Evolutionary conservation across 2,113 vertebrate species (phyloP), one percentile per base, ranked within the genome.

Genomic region (Panthera leo): DNA sequence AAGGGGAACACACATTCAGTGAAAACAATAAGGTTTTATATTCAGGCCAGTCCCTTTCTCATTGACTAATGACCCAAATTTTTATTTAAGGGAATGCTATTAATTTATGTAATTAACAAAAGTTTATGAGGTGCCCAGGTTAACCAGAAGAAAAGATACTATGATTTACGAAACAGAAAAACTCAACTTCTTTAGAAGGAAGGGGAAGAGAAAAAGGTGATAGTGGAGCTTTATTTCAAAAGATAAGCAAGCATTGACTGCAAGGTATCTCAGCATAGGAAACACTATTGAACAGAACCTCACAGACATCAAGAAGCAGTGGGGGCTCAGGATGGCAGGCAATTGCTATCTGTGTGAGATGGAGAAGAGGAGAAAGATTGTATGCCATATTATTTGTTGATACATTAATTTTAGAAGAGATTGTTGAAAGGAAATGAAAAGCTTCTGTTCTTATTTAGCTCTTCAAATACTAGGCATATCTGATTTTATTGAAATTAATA

Each of bases 21-120:
- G 36, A 88, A 89, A 95, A 85, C 15, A 93, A 27, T 80, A 53
- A 7, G 55, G 67, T 85, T 82, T 95, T 79, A 88, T 91, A 53
- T 70, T 68, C 21, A 97, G n/a, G 5, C 36, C 36, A n/a, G 29
- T 71, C 23, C 11, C 19, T 79, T 89, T 90, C 53, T 96, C 15
- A 31, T 45, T 75, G 27, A 85, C 3, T 89, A 94, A 68, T 89
- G 34, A 75, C 4, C 70, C 27, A n/a, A 16, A 75, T 94, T 88
- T 91, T 11, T 83, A 80, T 90, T 71, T 55, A 94, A 96, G 53
- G 87, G 34, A 82, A 82, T 90, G 45, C 15, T 12, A 85, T 23
- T 91, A 16, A 53, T 87, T 85, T 96, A 89, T 68, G 80, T 91
- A 45, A 51, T 9, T 19, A 53, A 88, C 21, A 70, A 7, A 95